phyloP scores from a whole-genome alignment of 2,797 vertebrate genomes.

The Xiphophorus birchmanni region DNA sequence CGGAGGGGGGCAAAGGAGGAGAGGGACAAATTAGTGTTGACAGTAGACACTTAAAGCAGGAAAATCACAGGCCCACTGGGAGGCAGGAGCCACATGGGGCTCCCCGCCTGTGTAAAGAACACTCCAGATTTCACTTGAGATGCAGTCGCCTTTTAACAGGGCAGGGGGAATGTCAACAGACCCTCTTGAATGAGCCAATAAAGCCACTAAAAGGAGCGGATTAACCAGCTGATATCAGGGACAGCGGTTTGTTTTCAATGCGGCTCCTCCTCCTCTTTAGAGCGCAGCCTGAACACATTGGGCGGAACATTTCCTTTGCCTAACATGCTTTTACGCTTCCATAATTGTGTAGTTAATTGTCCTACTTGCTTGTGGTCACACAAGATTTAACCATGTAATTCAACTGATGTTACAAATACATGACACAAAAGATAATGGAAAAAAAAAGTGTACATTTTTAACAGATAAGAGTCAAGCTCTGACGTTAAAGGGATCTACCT shows the following conservation, averaged over 20 bases:
- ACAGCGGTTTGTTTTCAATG: conserved; percentile 74
- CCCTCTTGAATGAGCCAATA: conserved; percentile 86
- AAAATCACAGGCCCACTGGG: conserved; percentile 88
- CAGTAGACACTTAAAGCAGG: conserved; percentile 88
- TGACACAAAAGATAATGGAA: conserved; percentile 10
- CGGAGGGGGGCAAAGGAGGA: conserved; percentile 75
- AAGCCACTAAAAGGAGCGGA: conserved; percentile 83
- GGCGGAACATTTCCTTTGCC: conserved; percentile 66
- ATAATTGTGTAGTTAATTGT: conserved; percentile 52
- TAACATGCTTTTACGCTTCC: conserved; percentile 45
- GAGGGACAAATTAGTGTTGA: conserved; percentile 90
- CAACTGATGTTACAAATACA: conserved; percentile 15
- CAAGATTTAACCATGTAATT: conserved; percentile 56
- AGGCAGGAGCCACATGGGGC: conserved; percentile 83
- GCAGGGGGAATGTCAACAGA: conserved; percentile 85
- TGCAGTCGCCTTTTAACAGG: conserved; percentile 85
- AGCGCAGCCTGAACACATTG: conserved; percentile 55
- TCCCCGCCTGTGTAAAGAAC: conserved; percentile 84
- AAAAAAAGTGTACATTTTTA: conserved; percentile 29
- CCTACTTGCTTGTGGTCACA: conserved; percentile 50
- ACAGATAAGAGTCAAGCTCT: conserved; percentile 44
- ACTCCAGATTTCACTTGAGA: conserved; percentile 85
- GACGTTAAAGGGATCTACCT: conserved; percentile 48
- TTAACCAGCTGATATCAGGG: conserved; percentile 85
- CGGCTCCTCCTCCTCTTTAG: conserved; percentile 52